Base-by-base conservation (phyloP, 2,888 invertebrate species). In the Selenia dentaria region DNA sequence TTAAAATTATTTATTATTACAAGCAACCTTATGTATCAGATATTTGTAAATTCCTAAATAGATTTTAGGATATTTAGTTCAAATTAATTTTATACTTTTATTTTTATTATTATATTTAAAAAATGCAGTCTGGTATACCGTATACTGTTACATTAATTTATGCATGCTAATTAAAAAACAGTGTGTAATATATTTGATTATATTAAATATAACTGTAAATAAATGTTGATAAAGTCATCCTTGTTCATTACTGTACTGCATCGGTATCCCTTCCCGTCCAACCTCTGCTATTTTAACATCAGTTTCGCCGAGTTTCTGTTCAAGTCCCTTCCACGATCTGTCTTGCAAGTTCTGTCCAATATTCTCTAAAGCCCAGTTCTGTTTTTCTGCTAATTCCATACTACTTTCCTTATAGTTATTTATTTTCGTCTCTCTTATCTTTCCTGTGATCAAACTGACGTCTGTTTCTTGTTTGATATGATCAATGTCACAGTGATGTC, bases 311-410 rank as follows among this genome's bases (percentile, higher is more conserved):
- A 96, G 79, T 52, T 94, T 93, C 64, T 95, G 96, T 66, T 98
- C 96, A 38, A 98, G 86, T 0, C 98, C 98, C 69, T 93, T 93
- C 98, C 98, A 98, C 1, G 94, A 93, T 63, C 96, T 90, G 3
- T 92, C 87, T 27, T 92, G 83, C 11, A 97, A 88, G 74, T 93
- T 94, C 9, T 93, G 93, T 2, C 94, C 94, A 44, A 92, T 92
- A 64, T 84, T 92, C 39, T 92, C 85, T 11, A 93, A 74, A 0
- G 92, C 79, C 73, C 91, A 88, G 62, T 86, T 92, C 57, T 91
- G 70, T 72, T 92, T 92, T 53, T 91, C 91, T 6, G 64, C 80
- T 34, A 90, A 53, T 9, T 81, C 84, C 50, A 64, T 75, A 28
- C 86, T 78, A 41, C 70, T 79, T 0, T 77, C 82, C 57, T 65